Conservation (phyloP, 2,888 invertebrate genomes). For the Gastrophysa polygoni region DNA sequence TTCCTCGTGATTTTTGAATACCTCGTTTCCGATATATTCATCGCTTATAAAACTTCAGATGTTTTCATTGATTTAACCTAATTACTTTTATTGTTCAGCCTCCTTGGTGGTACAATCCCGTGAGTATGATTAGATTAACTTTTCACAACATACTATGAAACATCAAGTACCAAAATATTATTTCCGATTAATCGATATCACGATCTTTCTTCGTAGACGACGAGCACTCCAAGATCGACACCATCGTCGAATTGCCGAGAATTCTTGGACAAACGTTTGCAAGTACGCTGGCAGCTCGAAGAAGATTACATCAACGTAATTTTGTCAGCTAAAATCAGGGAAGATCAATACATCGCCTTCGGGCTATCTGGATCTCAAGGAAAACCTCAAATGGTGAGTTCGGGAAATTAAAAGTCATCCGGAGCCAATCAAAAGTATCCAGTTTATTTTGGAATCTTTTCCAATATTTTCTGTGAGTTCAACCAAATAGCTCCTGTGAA, state of each 20-base stretch:
- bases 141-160: too few species aligned
- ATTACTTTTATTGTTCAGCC: constrained; percentile 64
- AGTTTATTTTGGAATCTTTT: too few species aligned
- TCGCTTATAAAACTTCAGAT: too few species aligned
- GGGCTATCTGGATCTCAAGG: constrained; percentile 82
- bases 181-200: background rate
- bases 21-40: too few species aligned
- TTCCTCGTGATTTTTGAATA: too few species aligned
- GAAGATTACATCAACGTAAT: constrained; percentile 78
- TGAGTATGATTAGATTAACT: too few species aligned
- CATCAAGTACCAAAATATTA: too few species aligned
- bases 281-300: constrained; percentile 86
- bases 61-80: too few species aligned
- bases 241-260: constrained; percentile 80
- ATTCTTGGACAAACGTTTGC: constrained; percentile 79
- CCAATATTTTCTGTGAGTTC: too few species aligned
- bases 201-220: constrained; percentile 65
- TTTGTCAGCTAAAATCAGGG: constrained; percentile 76
- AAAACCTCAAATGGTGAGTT: constrained; percentile 69
- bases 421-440: too few species aligned
- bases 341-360: constrained; percentile 88
- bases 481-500: too few species aligned
- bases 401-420: background rate
- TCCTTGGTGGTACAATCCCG: constrained; percentile 92
- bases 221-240: constrained; percentile 71